Evolutionary conservation across 2,888 invertebrate genomes (phyloP), one percentile per base, ranked within the genome.

Genomic region (Melanophora roralis): DNA sequence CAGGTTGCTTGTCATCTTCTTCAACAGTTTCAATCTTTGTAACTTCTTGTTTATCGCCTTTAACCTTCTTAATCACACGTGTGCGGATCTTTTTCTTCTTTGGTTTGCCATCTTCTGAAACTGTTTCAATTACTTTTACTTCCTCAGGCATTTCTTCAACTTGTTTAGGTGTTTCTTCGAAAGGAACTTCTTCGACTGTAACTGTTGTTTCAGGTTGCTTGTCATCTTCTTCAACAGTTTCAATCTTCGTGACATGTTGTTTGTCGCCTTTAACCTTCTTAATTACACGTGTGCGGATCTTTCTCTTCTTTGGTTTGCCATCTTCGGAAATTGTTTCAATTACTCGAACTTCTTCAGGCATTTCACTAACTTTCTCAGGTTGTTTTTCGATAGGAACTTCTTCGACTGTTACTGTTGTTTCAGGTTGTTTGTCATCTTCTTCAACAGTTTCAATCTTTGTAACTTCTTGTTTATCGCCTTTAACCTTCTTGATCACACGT

Each of bases 211-310:
- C 84, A 12, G 90, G 90, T 81, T 86, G 83, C 74, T 89, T 86
- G 11, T 86, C 89, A 81, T 89, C 90, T 84, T 89, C 87, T 82
- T 86, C 86, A 21, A 89, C 85, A 2, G 89, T 89, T 21, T 88
- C 83, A 55, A 90, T 89, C 85, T 89, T 87, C 0, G 89, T 90
- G n/a, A 89, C 84, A 82, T 90, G 88, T 53, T 88, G 84, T 84
- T 88, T 88, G 47, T 82, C 81, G 62, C 88, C 90, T 82, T 83
- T 88, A 2, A 85, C 85, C 84, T 87, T 89, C 74, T 85, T 88
- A 64, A 88, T 86, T 7, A 85, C 85, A 19, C 88, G 84, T 51
- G 86, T 89, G 55, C 86, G 88, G 21, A 85, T 84, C 3, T 85
- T 83, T 82, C 87, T 86, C 84, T 88, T 84, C 83, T 87, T 82